Conservation (phyloP, 2,888 invertebrate genomes). For the Erebia palarica region DNA sequence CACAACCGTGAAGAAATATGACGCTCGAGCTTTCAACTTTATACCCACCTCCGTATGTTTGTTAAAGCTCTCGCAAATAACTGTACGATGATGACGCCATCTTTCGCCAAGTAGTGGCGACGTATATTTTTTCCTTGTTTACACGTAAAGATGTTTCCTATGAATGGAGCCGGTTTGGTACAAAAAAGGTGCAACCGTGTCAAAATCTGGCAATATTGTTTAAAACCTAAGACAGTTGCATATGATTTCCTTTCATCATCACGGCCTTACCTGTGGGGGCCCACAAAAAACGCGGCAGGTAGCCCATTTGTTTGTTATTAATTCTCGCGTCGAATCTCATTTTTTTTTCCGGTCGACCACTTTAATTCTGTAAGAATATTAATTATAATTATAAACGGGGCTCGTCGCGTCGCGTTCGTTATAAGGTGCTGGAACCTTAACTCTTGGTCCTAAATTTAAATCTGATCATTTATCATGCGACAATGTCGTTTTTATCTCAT, state of each 20-base stretch:
- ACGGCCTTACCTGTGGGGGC: slow-evolving; percentile 74
- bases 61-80: slow-evolving; percentile 43
- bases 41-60: slow-evolving; percentile 35
- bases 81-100: slow-evolving; percentile 56
- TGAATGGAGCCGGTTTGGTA: slow-evolving; percentile 61
- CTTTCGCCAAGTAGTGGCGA: slow-evolving; percentile 65
- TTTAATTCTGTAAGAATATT: slow-evolving; percentile 82
- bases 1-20: slow-evolving; percentile 56
- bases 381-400: slow-evolving; percentile 82
- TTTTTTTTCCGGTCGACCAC: slow-evolving; percentile 73
- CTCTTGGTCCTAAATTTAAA: slow-evolving; percentile 76
- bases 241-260: slow-evolving; percentile 77
- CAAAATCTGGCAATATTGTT: slow-evolving; percentile 77
- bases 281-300: slow-evolving; percentile 81
- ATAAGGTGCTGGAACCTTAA: slow-evolving; percentile 66
- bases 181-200: slow-evolving; percentile 67
- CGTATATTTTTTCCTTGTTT: slow-evolving; percentile 56
- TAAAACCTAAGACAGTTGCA: slow-evolving; percentile 76
- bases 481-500: slow-evolving; percentile 77
- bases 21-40: slow-evolving; percentile 50
- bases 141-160: slow-evolving; percentile 57
- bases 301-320: slow-evolving; percentile 83
- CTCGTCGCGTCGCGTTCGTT: slow-evolving; percentile 75
- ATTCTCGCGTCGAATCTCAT: slow-evolving; percentile 79
- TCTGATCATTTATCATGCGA: slow-evolving; percentile 81